These are phyloP conservation scores for Congeria kusceri DNA, from an alignment of 2,888 invertebrate genomes.

Conservation along the genomic window DNA sequence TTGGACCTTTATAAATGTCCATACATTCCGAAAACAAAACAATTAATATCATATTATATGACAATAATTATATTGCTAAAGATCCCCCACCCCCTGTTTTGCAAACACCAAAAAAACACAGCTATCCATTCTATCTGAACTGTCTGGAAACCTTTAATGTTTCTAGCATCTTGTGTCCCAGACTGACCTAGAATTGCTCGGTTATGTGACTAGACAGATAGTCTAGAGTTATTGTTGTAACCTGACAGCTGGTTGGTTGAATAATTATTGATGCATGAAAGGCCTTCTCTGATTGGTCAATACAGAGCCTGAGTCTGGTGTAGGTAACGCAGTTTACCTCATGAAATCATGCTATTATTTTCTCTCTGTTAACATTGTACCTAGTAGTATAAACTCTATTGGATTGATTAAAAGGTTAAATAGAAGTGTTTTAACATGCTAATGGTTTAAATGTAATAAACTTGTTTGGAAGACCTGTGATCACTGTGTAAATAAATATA, in stretches of 20 bases:
- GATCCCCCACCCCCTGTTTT: too few relatives aligned
- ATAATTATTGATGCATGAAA: slow-evolving; percentile 53
- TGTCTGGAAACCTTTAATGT: not conserved
- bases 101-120: too few relatives aligned
- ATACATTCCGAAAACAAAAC: too few relatives aligned
- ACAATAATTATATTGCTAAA: too few relatives aligned
- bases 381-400: too few relatives aligned
- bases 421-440: not conserved
- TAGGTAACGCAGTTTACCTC: slow-evolving; percentile 46
- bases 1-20: too few relatives aligned
- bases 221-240: slow-evolving; percentile 58
- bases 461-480: too few relatives aligned
- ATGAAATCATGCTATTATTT: slow-evolving; percentile 52
- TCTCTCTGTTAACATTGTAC: slow-evolving; percentile 2
- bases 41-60: too few relatives aligned
- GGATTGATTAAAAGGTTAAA: too few relatives aligned
- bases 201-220: slow-evolving; percentile 65
- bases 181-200: slow-evolving; percentile 37
- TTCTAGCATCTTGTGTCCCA: not conserved
- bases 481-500: too few relatives aligned
- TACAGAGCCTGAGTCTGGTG: slow-evolving; percentile 64
- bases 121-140: too few relatives aligned
- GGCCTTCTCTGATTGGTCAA: slow-evolving; percentile 59
- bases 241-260: slow-evolving; percentile 61
- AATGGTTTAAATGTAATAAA: slow-evolving; percentile 4